These are phyloP conservation scores for Alsophila aescularia DNA, from an alignment of 2,888 invertebrate species.

Conservation along the genomic window DNA sequence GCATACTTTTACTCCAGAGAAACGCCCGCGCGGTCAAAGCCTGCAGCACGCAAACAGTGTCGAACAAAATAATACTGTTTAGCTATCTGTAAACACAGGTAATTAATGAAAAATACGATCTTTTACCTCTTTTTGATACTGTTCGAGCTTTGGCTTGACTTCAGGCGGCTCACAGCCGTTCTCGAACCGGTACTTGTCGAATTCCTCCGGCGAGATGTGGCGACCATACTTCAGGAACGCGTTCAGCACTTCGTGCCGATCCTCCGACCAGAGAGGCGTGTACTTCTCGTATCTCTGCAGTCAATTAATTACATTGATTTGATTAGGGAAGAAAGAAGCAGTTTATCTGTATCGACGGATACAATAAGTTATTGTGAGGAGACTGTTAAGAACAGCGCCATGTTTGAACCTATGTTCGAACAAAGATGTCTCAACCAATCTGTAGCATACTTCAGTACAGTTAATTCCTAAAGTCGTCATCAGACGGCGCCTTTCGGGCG, in stretches of 20 bases:
- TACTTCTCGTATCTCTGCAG: constrained; percentile 86
- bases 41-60: no score
- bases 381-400: no score
- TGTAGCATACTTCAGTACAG: no score
- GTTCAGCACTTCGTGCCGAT: constrained; percentile 89
- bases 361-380: no score
- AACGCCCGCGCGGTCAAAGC: no score
- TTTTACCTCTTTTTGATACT: constrained; percentile 89
- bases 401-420: no score
- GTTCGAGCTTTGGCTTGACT: constrained; percentile 80
- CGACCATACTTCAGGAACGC: constrained; percentile 92
- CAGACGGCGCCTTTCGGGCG: no score
- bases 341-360: neutral
- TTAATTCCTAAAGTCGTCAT: no score
- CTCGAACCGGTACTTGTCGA: constrained; percentile 82
- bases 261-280: constrained; percentile 92
- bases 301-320: neutral
- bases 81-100: no score
- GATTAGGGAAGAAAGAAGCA: neutral
- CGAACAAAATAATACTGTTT: no score
- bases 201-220: constrained; percentile 88
- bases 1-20: no score
- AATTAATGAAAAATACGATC: neutral
- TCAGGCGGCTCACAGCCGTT: constrained; percentile 86
- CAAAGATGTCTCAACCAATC: no score